Conservation (phyloP, 2,113 vertebrate genomes). For the Sapayoa aenigma region DNA sequence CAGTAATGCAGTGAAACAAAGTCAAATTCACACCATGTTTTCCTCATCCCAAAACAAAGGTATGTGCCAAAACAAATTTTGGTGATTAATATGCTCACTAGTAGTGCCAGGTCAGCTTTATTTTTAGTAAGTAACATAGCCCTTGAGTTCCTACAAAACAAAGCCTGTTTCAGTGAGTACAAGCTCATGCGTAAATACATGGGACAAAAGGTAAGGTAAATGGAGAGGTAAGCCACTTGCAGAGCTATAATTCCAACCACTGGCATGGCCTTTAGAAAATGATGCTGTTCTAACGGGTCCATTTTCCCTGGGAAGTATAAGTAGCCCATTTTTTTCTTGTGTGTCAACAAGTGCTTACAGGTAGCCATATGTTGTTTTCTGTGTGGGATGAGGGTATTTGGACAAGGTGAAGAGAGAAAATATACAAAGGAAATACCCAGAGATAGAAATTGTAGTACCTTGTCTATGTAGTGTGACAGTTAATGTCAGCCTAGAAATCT, state of each 20-base stretch:
- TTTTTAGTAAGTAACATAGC: not conserved
- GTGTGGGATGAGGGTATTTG: not conserved
- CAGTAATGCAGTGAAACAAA: not conserved
- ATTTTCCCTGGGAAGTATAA: not conserved
- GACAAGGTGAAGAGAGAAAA: not conserved
- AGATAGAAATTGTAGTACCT: not conserved
- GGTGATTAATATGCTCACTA: not conserved
- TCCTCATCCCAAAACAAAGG: not conserved
- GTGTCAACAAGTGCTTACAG: not conserved
- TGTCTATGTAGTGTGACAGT: not conserved
- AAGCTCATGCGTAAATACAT: not conserved
- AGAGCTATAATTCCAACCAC: not conserved
- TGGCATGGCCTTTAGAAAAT: not conserved
- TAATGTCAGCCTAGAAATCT: not conserved
- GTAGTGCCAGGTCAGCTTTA: not conserved
- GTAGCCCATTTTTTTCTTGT: not conserved
- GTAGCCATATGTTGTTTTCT: not conserved
- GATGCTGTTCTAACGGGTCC: not conserved
- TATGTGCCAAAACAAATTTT: constrained; percentile 31
- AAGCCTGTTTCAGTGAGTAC: not conserved
- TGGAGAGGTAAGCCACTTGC: not conserved
- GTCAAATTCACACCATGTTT: not conserved
- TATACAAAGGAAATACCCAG: not conserved
- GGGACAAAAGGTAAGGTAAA: not conserved
- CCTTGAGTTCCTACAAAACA: not conserved